phyloP scores from a whole-genome alignment of 2,888 invertebrate species.

The Abscondita cerata region DNA sequence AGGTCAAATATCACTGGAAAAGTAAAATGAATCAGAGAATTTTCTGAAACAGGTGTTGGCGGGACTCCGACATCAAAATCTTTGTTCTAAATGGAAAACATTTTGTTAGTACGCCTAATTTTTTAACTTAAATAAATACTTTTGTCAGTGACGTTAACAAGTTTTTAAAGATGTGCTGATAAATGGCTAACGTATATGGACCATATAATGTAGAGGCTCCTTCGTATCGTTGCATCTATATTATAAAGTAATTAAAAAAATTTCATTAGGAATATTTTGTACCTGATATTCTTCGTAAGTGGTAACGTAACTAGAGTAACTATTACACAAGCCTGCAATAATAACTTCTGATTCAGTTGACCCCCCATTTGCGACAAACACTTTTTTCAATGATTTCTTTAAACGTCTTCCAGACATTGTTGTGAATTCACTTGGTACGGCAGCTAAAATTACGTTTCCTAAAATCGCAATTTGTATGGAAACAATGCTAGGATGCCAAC shows the following conservation, averaged over 20 bases:
- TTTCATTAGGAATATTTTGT: slow-evolving; percentile 28
- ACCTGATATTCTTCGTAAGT: slow-evolving; percentile 94
- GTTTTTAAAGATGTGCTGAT: slow-evolving; percentile 76
- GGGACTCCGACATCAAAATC: slow-evolving; percentile 65
- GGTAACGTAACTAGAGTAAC: slow-evolving; percentile 88
- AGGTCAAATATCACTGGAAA: slow-evolving; percentile 80
- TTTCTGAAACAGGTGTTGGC: slow-evolving; percentile 67
- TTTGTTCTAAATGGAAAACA: too few relatives aligned
- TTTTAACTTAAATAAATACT: slow-evolving; percentile 62
- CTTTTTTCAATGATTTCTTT: slow-evolving; percentile 60
- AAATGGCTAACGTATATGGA: slow-evolving; percentile 86
- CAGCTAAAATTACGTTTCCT: slow-evolving; percentile 77
- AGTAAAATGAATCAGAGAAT: slow-evolving; percentile 78
- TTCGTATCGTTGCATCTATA: slow-evolving; percentile 89
- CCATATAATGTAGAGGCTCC: slow-evolving; percentile 94
- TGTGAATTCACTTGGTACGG: slow-evolving; percentile 93
- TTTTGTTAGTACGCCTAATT: too few relatives aligned
- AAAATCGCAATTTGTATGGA: slow-evolving; percentile 80
- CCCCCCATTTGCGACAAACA: slow-evolving; percentile 59
- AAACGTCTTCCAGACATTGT: slow-evolving; percentile 91
- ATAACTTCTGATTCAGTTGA: slow-evolving; percentile 65
- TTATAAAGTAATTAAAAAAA: slow-evolving; percentile 2
- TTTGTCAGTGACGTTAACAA: slow-evolving; percentile 70
- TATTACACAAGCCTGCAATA: slow-evolving; percentile 86
- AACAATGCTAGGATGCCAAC: slow-evolving; percentile 89